phyloP scores from a whole-genome alignment of 2,888 invertebrate genomes.

The Lithodes maja region DNA sequence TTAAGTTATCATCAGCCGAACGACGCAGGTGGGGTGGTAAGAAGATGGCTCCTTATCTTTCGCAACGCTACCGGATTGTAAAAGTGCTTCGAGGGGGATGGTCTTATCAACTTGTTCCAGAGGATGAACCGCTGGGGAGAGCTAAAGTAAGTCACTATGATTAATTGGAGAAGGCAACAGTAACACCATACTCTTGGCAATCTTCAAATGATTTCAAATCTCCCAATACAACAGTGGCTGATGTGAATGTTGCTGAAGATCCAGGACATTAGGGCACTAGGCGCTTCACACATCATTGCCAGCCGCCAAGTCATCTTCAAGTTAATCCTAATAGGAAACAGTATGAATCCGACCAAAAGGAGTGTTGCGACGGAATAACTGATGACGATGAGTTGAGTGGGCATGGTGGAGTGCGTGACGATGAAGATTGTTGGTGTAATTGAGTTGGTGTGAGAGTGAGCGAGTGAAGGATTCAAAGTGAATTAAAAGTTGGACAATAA shows the following conservation, averaged over 20 bases:
- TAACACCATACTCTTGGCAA: neutral
- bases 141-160: neutral
- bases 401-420: too few relatives aligned
- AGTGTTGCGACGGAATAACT: neutral
- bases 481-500: too few relatives aligned
- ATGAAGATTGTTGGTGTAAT: too few relatives aligned
- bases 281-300: neutral
- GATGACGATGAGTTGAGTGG: neutral
- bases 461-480: too few relatives aligned
- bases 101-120: neutral
- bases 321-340: neutral
- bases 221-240: neutral
- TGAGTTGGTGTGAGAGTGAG: too few relatives aligned
- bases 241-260: neutral
- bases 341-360: neutral
- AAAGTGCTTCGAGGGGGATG: slow-evolving; percentile 1
- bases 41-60: neutral
- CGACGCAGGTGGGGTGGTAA: neutral
- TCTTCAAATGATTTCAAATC: neutral
- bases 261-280: neutral
- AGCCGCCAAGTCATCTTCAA: neutral
- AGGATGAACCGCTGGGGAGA: neutral
- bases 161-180: slow-evolving; percentile 9
- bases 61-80: neutral
- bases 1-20: neutral